Conservation (phyloP, 53 echinoderm and acorn worm species). For the Hippasteria phrygiana region DNA sequence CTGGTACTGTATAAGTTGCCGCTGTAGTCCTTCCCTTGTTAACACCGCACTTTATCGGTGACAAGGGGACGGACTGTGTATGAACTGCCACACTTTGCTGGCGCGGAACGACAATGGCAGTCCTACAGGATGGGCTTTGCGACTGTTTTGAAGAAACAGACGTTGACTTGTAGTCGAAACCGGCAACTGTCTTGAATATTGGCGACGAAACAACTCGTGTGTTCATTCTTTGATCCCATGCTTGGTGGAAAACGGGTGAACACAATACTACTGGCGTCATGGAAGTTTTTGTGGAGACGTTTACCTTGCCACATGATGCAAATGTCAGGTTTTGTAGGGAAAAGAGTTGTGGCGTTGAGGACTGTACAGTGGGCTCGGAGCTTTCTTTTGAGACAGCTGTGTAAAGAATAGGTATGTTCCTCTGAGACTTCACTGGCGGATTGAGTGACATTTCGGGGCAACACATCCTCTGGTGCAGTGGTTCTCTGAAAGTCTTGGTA, state of each 20-base stretch:
- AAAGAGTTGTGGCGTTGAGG: background rate
- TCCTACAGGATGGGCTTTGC: background rate
- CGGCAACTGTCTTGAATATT: background rate
- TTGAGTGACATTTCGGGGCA: background rate
- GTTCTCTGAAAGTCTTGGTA: conserved; percentile 4
- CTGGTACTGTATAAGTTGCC: background rate
- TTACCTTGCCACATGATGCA: background rate
- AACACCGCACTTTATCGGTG: background rate
- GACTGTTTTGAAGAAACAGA: background rate
- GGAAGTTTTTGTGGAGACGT: background rate
- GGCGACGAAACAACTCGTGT: background rate
- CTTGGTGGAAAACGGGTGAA: conserved; percentile 17
- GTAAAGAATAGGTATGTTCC: background rate
- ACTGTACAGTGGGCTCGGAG: background rate
- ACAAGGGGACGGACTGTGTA: background rate
- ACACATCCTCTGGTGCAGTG: background rate
- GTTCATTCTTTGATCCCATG: background rate
- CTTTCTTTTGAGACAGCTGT: background rate
- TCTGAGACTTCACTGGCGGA: background rate
- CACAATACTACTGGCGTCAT: background rate
- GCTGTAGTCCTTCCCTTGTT: background rate
- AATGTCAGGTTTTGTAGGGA: background rate
- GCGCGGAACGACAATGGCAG: background rate
- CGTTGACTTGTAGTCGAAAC: background rate
- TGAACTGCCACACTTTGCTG: background rate